phyloP scores from a whole-genome alignment of 2,888 invertebrate species.

The Oligia strigilis region DNA sequence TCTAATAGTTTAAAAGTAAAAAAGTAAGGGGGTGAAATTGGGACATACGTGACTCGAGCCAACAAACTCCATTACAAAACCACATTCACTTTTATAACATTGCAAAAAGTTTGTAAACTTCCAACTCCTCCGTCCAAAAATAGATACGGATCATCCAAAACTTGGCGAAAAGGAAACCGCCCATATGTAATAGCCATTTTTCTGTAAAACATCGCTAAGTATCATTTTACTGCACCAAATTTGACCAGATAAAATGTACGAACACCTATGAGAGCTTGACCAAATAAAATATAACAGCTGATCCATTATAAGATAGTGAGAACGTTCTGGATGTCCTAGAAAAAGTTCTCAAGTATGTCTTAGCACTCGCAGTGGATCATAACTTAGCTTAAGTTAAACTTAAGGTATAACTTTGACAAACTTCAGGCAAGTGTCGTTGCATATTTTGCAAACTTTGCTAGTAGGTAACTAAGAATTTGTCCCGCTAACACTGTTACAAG shows the following conservation, averaged over 20 bases:
- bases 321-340: slow-evolving; percentile 22
- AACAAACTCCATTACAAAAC: slow-evolving; percentile 22
- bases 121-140: slow-evolving; percentile 8
- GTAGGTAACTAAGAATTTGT: slow-evolving; percentile 48
- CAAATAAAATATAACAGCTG: slow-evolving; percentile 26
- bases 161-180: slow-evolving; percentile 12
- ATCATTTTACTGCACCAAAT: neutral
- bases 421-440: slow-evolving; percentile 56
- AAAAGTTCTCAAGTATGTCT: slow-evolving; percentile 30
- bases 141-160: slow-evolving; percentile 25
- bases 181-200: slow-evolving; percentile 4
- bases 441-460: slow-evolving; percentile 58
- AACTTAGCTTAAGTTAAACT: slow-evolving; percentile 49
- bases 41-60: neutral
- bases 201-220: slow-evolving; percentile 13
- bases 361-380: slow-evolving; percentile 40
- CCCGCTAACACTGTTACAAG: slow-evolving; percentile 27
- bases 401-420: slow-evolving; percentile 52
- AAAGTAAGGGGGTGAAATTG: neutral
- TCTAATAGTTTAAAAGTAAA: neutral
- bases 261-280: neutral
- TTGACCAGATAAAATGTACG: neutral
- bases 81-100: slow-evolving; percentile 36
- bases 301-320: slow-evolving; percentile 10
- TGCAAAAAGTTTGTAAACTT: slow-evolving; percentile 27